Percentiles rank a stretch among this genome's conserved stretches.
These are phyloP conservation scores for Protosalanx chinensis DNA, from an alignment of 2,797 vertebrate species.

Conservation along the genomic window DNA sequence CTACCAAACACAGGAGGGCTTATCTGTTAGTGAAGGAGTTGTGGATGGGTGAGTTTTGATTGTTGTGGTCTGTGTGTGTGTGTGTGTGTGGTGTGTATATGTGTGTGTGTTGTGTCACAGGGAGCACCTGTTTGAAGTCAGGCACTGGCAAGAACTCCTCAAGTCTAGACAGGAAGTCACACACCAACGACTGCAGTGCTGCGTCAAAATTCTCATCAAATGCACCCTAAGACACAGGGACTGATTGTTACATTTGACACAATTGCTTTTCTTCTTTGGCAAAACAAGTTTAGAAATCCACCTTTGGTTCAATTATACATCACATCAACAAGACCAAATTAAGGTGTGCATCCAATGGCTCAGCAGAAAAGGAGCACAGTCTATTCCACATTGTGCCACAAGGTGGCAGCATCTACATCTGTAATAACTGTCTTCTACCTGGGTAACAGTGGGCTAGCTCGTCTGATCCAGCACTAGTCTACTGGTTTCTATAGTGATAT, in stretches of 20 bases:
- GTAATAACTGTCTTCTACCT: background rate
- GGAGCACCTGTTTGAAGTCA: constrained; percentile 60
- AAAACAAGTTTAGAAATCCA: background rate
- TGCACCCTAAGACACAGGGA: constrained; percentile 48
- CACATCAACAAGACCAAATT: background rate
- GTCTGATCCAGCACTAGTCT: background rate
- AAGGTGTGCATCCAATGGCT: background rate
- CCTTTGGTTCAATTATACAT: background rate
- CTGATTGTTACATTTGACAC: too few relatives aligned
- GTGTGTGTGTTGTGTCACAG: too few relatives aligned
- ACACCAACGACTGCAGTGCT: constrained; percentile 54
- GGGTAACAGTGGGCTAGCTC: background rate
- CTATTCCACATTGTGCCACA: background rate
- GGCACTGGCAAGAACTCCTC: constrained; percentile 63
- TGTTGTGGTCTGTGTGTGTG: background rate
- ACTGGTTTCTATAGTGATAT: background rate
- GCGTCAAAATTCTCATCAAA: constrained; percentile 57
- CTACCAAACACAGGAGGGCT: constrained; percentile 30
- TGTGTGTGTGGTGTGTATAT: too few relatives aligned
- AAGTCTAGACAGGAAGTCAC: constrained; percentile 59
- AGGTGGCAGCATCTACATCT: background rate
- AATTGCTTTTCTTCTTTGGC: background rate
- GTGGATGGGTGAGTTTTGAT: background rate
- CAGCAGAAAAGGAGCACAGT: background rate
- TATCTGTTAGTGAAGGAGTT: background rate